Evolutionary conservation across 2,113 vertebrate species (phyloP).

Genomic region (Ptyas mucosa): DNA sequence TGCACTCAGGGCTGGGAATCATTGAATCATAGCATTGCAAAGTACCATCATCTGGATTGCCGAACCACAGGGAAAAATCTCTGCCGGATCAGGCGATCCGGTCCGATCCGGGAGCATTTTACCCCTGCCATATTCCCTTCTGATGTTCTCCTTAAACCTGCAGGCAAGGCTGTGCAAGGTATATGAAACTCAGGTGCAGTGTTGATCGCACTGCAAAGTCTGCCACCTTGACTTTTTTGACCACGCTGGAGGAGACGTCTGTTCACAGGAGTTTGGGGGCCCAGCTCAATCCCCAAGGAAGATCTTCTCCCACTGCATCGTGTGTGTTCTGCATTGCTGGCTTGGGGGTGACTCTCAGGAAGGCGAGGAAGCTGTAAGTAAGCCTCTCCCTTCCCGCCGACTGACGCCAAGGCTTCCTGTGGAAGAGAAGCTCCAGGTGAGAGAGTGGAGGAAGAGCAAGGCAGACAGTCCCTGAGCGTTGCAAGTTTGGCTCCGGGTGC

Average conservation of each 20-base stretch:
- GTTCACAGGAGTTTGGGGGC: neutral
- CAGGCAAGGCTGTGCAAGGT: neutral
- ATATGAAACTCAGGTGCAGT: neutral
- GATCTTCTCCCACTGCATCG: neutral
- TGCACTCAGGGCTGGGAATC: neutral
- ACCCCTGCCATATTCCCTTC: neutral
- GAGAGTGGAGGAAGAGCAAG: neutral
- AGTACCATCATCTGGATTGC: neutral
- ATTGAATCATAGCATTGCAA: neutral
- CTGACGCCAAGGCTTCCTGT: neutral
- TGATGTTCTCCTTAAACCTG: neutral
- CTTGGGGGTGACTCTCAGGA: neutral
- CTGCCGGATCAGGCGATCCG: no score
- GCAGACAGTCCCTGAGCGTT: neutral
- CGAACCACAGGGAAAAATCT: no score
- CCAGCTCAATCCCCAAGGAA: neutral
- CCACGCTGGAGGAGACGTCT: neutral
- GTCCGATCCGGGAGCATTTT: no score
- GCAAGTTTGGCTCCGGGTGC: neutral
- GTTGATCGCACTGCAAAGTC: fast-evolving
- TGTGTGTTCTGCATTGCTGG: neutral
- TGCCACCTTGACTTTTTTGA: neutral
- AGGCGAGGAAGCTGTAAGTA: neutral
- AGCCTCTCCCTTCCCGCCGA: neutral
- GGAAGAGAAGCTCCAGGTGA: neutral